phyloP scores from a whole-genome alignment of 1,140 invertebrate genomes.

The Eciton burchellii region DNA sequence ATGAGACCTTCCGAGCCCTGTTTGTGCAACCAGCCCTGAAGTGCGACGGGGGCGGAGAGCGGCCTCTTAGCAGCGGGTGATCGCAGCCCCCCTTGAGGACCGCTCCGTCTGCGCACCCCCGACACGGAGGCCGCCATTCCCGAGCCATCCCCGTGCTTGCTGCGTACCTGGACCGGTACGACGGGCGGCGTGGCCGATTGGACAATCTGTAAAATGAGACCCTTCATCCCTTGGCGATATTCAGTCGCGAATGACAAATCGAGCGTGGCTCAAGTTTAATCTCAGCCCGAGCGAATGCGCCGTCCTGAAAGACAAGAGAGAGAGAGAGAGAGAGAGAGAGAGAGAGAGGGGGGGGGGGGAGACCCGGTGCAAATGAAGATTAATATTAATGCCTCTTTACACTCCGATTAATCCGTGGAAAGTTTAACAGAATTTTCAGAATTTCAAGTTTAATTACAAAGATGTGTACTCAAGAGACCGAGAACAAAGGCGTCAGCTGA shows the following conservation, averaged over 20 bases:
- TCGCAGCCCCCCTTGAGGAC: conserved; percentile 87
- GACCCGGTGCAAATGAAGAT: neutral
- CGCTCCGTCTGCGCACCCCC: conserved; percentile 88
- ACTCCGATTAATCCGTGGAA: neutral
- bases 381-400: conserved; percentile 12
- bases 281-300: neutral
- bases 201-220: conserved; percentile 75
- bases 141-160: conserved; percentile 82
- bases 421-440: neutral
- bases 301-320: neutral
- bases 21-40: conserved; percentile 96
- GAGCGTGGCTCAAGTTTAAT: neutral
- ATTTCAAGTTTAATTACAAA: neutral
- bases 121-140: conserved; percentile 85
- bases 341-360: neutral
- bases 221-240: neutral
- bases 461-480: neutral
- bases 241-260: conserved; percentile 17
- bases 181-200: conserved; percentile 77
- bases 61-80: conserved; percentile 92
- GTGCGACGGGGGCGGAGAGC: conserved; percentile 91
- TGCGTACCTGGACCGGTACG: conserved; percentile 76
- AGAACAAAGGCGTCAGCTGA: neutral
- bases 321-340: neutral
- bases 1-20: conserved; percentile 96